These are phyloP conservation scores for Exocentrus adspersus DNA, from an alignment of 2,888 invertebrate species.

Conservation along the genomic window DNA sequence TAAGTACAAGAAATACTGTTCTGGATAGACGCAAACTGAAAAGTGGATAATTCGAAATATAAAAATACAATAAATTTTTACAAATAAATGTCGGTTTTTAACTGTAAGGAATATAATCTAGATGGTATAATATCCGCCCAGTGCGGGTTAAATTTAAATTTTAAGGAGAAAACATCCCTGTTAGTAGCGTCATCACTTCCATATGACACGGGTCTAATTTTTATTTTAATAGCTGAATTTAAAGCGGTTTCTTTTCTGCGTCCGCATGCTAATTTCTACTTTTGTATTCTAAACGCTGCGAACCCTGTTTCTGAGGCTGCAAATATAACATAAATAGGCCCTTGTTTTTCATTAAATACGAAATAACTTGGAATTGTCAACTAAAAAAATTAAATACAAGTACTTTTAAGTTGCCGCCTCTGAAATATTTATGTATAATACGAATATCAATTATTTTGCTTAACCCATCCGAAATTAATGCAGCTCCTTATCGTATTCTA, in stretches of 20 bases:
- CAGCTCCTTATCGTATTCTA: neutral
- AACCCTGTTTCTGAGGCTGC: neutral
- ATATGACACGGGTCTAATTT: slow-evolving; percentile 5
- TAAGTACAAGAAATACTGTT: too few relatives aligned
- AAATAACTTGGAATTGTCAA: neutral
- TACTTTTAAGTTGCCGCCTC: neutral
- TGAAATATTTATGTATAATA: neutral
- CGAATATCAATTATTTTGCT: neutral
- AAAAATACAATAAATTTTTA: too few relatives aligned
- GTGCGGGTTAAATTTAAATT: too few relatives aligned
- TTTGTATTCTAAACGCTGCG: neutral
- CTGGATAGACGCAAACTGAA: too few relatives aligned
- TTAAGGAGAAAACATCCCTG: neutral
- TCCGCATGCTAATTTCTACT: slow-evolving; percentile 2
- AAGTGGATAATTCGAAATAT: too few relatives aligned
- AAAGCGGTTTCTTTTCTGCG: slow-evolving; percentile 1
- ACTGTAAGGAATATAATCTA: too few relatives aligned
- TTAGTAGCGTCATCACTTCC: neutral
- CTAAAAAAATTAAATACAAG: neutral
- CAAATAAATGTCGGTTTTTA: too few relatives aligned
- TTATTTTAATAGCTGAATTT: neutral
- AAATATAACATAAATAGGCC: slow-evolving; percentile 2
- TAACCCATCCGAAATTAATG: neutral
- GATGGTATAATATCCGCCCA: too few relatives aligned
- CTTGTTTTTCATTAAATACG: neutral